Base-by-base conservation (phyloP, 2,113 vertebrate genomes). In the Protobothrops flavoviridis region DNA sequence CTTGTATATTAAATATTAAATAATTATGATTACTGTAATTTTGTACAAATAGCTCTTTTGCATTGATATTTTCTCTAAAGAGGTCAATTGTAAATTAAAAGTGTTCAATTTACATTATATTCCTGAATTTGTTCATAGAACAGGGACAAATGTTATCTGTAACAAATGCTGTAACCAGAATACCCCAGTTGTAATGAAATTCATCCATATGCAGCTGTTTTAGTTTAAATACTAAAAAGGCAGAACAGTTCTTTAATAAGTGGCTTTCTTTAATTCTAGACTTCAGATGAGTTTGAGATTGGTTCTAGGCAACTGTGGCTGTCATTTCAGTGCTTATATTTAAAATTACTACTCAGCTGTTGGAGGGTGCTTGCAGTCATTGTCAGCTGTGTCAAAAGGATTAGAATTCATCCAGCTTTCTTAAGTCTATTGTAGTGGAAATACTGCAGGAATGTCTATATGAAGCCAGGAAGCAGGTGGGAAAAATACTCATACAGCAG, bases 241-340 rank as follows among this genome's bases (percentile, higher is more conserved):
- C 69, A 81, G 64, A 69, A 20, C 13, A 81, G 17, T 81, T 39
- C 15, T 81, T 81, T 81, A 39, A 43, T 43, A 81, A 21, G 74
- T 81, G 33, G 33, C 17, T 81, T 81, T 81, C 69, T 74, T 52
- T 91, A 94, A 48, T 93, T 33, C n/a, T 24, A 91, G 86, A 39
- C 8, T 93, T 93, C 87, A 13, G 88, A 24, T 95, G 69, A 86
- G 52, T 94, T 91, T 53, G 61, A 29, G 43, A 56, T n/a, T 92
- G 53, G 57, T 92, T 45, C 53, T 53, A 26, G 64, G 93, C 96
- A 97, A 95, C 95, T 97, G 96, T 93, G 96, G 50, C 85, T 95
- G 57, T 91, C 74, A 94, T 26, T 91, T 86, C 59, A 20, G 50
- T 33, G 21, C 87, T 96, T 95, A 92, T 12, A 94, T 87, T 93